Percentiles rank a stretch among this genome's conserved stretches.
phyloP scores from a whole-genome alignment of 2,888 invertebrate genomes.

The Tribolium freemani region DNA sequence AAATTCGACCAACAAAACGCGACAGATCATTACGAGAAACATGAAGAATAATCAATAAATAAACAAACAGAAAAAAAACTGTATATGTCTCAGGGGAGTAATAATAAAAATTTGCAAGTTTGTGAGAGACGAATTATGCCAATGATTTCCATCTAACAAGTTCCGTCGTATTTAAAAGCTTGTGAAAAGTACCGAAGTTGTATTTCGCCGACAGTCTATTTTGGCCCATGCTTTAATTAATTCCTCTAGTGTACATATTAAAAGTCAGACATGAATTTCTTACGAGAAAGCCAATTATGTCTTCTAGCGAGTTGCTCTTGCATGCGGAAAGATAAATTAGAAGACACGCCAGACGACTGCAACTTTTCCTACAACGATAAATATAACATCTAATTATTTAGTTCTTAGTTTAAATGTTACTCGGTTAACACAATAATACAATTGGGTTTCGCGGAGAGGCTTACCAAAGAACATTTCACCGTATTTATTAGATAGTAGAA shows the following conservation, averaged over 20 bases:
- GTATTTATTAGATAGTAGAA: slow-evolving; percentile 21
- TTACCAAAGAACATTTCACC: slow-evolving; percentile 31
- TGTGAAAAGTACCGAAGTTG: background rate
- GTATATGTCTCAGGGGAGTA: too few relatives aligned
- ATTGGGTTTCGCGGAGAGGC: slow-evolving; percentile 28
- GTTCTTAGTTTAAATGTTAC: slow-evolving; percentile 40
- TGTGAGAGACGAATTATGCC: background rate
- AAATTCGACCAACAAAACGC: slow-evolving; percentile 21
- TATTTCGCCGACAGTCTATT: slow-evolving; percentile 5
- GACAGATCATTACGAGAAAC: slow-evolving; percentile 8
- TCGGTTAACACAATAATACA: slow-evolving; percentile 39
- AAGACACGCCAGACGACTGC: slow-evolving; percentile 35
- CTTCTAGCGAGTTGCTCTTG: slow-evolving; percentile 21
- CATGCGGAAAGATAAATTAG: slow-evolving; percentile 34
- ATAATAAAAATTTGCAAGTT: too few relatives aligned
- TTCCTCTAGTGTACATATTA: slow-evolving; percentile 28
- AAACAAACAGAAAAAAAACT: too few relatives aligned
- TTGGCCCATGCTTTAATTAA: slow-evolving; percentile 15
- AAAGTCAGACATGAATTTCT: slow-evolving; percentile 34
- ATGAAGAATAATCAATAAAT: slow-evolving; percentile 5
- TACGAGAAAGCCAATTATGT: slow-evolving; percentile 29
- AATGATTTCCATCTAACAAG: background rate
- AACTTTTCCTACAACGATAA: slow-evolving; percentile 34
- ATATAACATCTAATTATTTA: slow-evolving; percentile 38
- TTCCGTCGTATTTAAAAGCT: background rate